phyloP scores from a whole-genome alignment of 2,113 vertebrate species.

The Regulus satrapa region DNA sequence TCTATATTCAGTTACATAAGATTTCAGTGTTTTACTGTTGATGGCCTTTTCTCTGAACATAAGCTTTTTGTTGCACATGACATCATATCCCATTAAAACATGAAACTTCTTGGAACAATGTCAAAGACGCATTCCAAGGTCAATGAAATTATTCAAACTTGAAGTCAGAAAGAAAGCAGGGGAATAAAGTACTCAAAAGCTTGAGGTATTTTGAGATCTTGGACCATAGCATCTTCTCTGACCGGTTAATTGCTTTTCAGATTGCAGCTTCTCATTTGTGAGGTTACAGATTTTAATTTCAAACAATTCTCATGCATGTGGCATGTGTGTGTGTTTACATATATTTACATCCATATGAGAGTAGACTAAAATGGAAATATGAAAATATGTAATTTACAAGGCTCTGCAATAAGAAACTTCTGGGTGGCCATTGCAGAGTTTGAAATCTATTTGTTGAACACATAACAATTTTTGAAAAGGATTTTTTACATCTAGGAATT shows the following conservation, averaged over 20 bases:
- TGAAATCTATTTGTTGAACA: not conserved
- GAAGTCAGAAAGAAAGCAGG: not conserved
- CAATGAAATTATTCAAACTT: not conserved
- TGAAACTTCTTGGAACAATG: not conserved
- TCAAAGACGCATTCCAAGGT: not conserved
- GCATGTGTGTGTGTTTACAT: not conserved
- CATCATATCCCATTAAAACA: conserved; percentile 14
- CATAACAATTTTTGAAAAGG: not conserved
- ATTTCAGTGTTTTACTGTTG: not conserved
- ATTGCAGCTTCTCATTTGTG: not conserved
- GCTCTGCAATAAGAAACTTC: not conserved
- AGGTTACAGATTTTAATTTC: not conserved
- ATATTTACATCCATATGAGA: not conserved
- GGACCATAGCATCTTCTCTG: not conserved
- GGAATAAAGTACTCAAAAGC: not conserved
- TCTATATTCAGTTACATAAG: conserved; percentile 40
- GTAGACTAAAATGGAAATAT: not conserved
- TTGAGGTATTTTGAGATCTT: not conserved
- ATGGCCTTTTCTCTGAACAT: not conserved
- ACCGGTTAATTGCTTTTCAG: not conserved
- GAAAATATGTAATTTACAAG: not conserved
- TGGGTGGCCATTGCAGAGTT: not conserved
- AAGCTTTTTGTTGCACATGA: conserved; percentile 10
- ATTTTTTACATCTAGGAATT: not conserved
- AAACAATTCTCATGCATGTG: not conserved